These are phyloP conservation scores for Neogobius melanostomus DNA, from an alignment of 2,113 vertebrate species.

Conservation along the genomic window DNA sequence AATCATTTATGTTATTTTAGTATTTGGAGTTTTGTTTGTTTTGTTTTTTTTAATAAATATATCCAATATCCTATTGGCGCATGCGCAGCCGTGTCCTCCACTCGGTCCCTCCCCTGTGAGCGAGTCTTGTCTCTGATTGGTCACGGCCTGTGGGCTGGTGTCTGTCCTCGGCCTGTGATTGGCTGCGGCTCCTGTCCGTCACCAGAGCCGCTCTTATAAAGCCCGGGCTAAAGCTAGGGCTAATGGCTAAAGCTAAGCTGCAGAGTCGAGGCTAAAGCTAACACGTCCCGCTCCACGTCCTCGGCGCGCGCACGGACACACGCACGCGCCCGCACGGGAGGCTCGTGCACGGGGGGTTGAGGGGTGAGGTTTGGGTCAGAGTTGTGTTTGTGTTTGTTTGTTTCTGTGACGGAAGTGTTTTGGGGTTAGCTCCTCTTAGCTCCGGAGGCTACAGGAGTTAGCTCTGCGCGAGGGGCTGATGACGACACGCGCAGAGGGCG, in stretches of 20 bases:
- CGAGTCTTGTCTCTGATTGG: conserved; percentile 10
- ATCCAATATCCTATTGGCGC: not conserved
- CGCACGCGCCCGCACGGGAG: not conserved
- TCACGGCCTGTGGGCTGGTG: not conserved
- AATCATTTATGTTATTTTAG: too few relatives aligned
- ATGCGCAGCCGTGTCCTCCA: conserved; percentile 14
- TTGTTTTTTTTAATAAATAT: not conserved
- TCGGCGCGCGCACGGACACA: not conserved
- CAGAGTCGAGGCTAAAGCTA: not conserved
- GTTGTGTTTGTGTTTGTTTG: not conserved
- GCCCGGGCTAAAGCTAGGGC: too few relatives aligned
- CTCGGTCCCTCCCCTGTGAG: not conserved
- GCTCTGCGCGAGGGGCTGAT: conserved; percentile 2
- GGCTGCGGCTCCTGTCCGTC: not conserved
- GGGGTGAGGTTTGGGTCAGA: too few relatives aligned
- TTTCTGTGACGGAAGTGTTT: not conserved
- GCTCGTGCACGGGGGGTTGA: not conserved
- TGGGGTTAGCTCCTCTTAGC: not conserved
- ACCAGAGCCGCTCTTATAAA: not conserved
- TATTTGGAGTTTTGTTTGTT: not conserved
- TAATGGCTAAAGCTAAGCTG: not conserved
- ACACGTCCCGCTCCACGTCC: not conserved
- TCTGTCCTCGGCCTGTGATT: not conserved
- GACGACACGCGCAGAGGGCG: conserved; percentile 1
- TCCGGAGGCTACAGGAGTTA: not conserved